Conservation (phyloP, 2,113 vertebrate species). For the Heptranchias perlo region DNA sequence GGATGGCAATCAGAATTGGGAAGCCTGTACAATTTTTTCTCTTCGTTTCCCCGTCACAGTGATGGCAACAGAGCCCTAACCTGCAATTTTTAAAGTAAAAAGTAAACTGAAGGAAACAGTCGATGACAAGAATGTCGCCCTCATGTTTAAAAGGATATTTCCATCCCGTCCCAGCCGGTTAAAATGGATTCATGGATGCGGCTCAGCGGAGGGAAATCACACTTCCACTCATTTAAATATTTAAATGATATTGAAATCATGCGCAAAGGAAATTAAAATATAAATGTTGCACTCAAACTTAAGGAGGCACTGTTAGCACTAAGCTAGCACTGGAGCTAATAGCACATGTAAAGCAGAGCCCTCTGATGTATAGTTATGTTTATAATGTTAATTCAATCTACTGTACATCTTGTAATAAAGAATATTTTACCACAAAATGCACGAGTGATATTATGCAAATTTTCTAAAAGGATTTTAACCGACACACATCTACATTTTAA, state of each 20-base stretch:
- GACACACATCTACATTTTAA: neutral
- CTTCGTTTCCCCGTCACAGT: neutral
- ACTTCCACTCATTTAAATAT: neutral
- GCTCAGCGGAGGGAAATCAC: neutral
- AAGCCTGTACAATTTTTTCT: neutral
- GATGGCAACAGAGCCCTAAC: neutral
- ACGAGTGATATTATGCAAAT: neutral
- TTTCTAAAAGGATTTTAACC: neutral
- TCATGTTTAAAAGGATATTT: neutral
- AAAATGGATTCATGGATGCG: neutral
- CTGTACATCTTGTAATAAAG: conserved; percentile 68
- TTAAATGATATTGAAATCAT: neutral
- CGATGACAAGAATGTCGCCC: neutral
- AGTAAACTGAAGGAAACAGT: neutral
- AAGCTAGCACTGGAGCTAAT: neutral
- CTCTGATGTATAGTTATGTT: conserved; percentile 57
- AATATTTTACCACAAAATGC: conserved; percentile 52
- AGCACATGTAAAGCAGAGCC: neutral
- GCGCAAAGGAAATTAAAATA: too few species aligned
- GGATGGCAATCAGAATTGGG: neutral
- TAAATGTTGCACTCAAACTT: conserved; percentile 27
- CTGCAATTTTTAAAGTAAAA: neutral
- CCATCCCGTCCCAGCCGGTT: neutral
- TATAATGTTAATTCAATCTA: conserved; percentile 65
- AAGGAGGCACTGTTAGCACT: neutral